phyloP scores from a whole-genome alignment of 1,140 invertebrate genomes.

The Leptinotarsa lineolata region DNA sequence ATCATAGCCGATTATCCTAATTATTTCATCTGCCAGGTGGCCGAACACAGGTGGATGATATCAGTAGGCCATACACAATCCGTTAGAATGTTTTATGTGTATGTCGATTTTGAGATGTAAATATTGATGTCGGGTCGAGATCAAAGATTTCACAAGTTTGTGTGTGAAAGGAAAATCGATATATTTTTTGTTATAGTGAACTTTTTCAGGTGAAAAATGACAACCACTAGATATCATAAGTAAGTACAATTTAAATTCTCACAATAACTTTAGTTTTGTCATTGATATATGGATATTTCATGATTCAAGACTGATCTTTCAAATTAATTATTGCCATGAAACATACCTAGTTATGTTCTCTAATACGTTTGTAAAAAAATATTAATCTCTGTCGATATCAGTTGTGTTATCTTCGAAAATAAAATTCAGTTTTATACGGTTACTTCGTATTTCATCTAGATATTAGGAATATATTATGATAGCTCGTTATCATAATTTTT shows the following conservation, averaged over 20 bases:
- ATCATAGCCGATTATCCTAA: not conserved
- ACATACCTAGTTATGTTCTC: too few relatives aligned
- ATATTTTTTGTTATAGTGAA: not conserved
- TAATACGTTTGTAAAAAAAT: too few relatives aligned
- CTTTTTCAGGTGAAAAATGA: constrained; percentile 37
- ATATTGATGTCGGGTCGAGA: constrained; percentile 15
- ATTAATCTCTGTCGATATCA: too few relatives aligned
- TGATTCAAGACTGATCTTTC: too few relatives aligned
- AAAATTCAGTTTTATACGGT: too few relatives aligned
- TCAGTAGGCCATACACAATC: constrained; percentile 17
- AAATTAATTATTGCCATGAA: too few relatives aligned
- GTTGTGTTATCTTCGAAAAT: too few relatives aligned
- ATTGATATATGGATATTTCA: too few relatives aligned
- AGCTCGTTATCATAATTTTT: too few relatives aligned
- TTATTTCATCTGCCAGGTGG: constrained; percentile 24
- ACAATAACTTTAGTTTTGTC: not conserved
- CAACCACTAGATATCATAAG: constrained; percentile 53
- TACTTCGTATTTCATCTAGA: too few relatives aligned
- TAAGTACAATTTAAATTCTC: constrained; percentile 35
- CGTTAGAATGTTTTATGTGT: constrained; percentile 19
- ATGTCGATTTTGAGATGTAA: constrained; percentile 11
- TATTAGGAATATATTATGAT: too few relatives aligned
- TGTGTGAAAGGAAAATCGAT: not conserved
- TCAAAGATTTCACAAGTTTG: not conserved
- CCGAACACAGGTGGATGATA: constrained; percentile 23